These are phyloP conservation scores for Phylloscopus trochiloides DNA, from an alignment of 2,113 vertebrate genomes.

Conservation along the genomic window DNA sequence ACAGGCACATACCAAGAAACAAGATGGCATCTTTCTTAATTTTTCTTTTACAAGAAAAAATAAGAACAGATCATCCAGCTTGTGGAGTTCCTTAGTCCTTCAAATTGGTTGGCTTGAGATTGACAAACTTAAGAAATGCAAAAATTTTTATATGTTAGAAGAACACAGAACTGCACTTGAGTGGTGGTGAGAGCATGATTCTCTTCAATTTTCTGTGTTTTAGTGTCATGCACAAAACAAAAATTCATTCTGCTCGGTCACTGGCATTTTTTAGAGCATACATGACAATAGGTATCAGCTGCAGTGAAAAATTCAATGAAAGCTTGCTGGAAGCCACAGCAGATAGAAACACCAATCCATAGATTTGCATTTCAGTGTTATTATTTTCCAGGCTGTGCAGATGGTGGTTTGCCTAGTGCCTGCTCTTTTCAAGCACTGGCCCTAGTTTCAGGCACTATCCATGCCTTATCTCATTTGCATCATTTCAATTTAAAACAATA, in stretches of 20 bases:
- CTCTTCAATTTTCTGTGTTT: background rate
- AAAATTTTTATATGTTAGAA: background rate
- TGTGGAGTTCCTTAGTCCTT: background rate
- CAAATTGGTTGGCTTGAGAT: background rate
- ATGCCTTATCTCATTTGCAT: conserved; percentile 15
- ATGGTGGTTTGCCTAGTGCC: conserved; percentile 20
- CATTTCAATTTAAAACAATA: background rate
- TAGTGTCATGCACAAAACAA: background rate
- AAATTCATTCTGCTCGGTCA: background rate
- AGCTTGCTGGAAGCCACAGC: background rate
- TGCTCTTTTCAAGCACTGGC: conserved; percentile 2
- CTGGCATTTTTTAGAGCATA: background rate
- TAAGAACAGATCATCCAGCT: background rate
- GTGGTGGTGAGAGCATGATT: background rate
- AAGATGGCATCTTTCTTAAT: background rate
- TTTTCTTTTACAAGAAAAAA: background rate
- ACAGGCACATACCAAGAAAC: background rate
- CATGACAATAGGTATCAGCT: conserved; percentile 48
- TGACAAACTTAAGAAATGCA: background rate
- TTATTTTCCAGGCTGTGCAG: conserved; percentile 13
- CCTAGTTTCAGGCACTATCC: background rate
- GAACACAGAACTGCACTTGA: background rate
- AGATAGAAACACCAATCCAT: background rate
- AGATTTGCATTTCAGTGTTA: conserved; percentile 10
- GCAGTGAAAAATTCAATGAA: background rate